Conservation (phyloP, 2,113 vertebrate genomes). For the Phalacrocorax aristotelis region DNA sequence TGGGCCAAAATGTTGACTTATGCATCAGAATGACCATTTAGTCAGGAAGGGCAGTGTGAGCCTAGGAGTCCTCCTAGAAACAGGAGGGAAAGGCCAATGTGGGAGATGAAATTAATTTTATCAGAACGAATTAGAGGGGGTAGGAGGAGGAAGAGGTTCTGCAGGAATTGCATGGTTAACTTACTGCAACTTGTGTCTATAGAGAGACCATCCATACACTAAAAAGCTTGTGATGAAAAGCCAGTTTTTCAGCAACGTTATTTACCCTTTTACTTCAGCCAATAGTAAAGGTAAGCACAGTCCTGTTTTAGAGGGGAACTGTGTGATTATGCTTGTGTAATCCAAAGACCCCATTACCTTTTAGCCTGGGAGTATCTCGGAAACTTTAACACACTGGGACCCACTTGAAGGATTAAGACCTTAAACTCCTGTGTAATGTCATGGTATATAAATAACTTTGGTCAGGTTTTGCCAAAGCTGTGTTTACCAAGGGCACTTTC, state of each 20-base stretch:
- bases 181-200: neutral
- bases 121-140: neutral
- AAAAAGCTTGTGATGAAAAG: neutral
- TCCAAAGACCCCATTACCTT: neutral
- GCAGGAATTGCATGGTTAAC: neutral
- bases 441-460: neutral
- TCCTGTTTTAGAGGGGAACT: neutral
- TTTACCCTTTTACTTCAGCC: neutral
- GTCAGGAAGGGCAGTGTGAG: neutral
- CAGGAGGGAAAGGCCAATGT: neutral
- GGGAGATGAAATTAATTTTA: neutral
- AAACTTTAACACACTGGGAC: fast-evolving
- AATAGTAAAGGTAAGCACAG: neutral
- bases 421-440: neutral
- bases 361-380: neutral
- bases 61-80: neutral
- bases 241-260: neutral
- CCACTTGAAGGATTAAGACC: neutral
- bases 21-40: neutral
- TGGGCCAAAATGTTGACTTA: neutral
- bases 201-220: neutral
- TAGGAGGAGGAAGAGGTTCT: neutral
- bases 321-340: neutral
- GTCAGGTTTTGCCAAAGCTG: neutral
- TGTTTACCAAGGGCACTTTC: neutral